Evolutionary conservation across 2,888 invertebrate species (phyloP), one percentile per base, ranked within the genome.

Genomic region (Meteorus colon): DNA sequence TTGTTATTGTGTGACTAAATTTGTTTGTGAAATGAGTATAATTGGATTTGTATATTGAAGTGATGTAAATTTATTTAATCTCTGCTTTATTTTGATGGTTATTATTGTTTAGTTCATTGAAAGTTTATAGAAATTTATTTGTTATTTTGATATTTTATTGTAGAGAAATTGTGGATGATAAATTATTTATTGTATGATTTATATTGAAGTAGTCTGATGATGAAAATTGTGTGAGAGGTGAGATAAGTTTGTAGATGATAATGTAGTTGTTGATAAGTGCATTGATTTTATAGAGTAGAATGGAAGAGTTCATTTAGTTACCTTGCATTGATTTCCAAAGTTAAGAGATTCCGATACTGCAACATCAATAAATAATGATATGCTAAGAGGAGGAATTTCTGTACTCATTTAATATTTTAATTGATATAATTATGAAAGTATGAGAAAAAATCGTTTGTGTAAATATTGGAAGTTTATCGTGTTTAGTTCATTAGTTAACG

Each of bases 201-300:
- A 45, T 48, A 48, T 27, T 34, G 67, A 19, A 62, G 70, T 63
- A 72, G 63, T 34, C 34, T 73, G 71, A 45, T 55, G 65, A 69
- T 55, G 65, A 69, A 68, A 69, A 29, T 60, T 31, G 68, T 62
- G 66, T 74, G 68, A 63, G 29, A 69, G 45, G 37, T 31, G 37
- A 62, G 62, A 48, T 29, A 70, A 78, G 79, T 78, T 78, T 78
- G 78, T 60, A 60, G 71, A 41, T 77, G 81, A 81, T 81, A 77
- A 77, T 78, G 74, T 78, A 75, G 69, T 77, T 77, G 70, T 74
- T 79, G 74, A 71, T 74, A 79, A 78, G 77, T 79, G 76, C 70
- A 59, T 73, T 70, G 77, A 77, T 81, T 81, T 74, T 73, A 77
- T 69, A 79, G 76, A 27, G 55, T 31, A 55, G 73, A 45, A n/a